Percentiles rank a stretch among this genome's conserved stretches.
phyloP scores from a whole-genome alignment of 2,113 vertebrate genomes.

The Hippocampus mohnikei region DNA sequence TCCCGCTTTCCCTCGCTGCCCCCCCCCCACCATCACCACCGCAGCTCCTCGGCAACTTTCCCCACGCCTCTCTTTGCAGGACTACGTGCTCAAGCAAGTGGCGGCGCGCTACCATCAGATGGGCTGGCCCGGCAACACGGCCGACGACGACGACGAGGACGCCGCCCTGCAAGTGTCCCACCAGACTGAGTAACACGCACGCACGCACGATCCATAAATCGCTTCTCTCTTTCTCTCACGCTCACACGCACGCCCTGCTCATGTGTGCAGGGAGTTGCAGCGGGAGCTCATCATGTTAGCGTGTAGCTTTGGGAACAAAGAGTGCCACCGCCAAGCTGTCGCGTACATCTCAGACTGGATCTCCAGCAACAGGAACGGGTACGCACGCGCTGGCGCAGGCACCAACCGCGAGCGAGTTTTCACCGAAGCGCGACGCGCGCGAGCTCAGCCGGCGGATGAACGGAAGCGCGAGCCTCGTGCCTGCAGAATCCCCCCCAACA shows the following conservation, averaged over 20 bases:
- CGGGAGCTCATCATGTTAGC: constrained; percentile 94
- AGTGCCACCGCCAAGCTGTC: constrained; percentile 92
- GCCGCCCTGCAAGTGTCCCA: constrained; percentile 84
- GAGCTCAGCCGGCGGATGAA: not conserved
- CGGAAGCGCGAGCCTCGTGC: not conserved
- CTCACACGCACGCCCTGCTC: not conserved
- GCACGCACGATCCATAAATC: not conserved
- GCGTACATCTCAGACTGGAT: constrained; percentile 96
- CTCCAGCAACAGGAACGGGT: constrained; percentile 97
- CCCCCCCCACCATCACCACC: no score
- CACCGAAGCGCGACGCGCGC: not conserved
- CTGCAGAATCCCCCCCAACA: constrained; percentile 89
- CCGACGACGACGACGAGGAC: constrained; percentile 73
- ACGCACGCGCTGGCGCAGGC: not conserved
- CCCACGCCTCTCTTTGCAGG: constrained; percentile 65
- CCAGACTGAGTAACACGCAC: constrained; percentile 83
- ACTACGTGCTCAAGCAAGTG: constrained; percentile 93
- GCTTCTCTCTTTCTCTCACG: not conserved
- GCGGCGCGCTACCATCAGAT: constrained; percentile 88
- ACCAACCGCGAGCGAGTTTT: no score
- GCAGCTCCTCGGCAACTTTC: not conserved
- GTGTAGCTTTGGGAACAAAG: constrained; percentile 96
- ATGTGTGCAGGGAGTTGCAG: constrained; percentile 80
- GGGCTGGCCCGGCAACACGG: constrained; percentile 82
- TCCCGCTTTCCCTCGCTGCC: no score